Percentiles rank a stretch among this genome's conserved stretches.
phyloP scores from a whole-genome alignment of 2,113 vertebrate species.

The Mormyrus lacerda region DNA sequence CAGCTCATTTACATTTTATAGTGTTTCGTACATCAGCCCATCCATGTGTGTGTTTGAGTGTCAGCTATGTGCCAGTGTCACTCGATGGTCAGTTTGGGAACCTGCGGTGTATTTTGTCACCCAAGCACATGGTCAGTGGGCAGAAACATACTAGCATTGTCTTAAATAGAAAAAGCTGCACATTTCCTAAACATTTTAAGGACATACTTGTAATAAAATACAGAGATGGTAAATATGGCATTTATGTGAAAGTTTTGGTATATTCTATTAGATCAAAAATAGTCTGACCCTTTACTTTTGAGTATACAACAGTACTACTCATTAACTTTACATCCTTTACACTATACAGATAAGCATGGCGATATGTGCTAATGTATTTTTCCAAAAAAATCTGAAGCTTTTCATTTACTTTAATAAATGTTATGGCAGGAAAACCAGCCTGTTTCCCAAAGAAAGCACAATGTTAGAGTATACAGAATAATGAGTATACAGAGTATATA shows the following conservation, averaged over 20 bases:
- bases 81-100: conserved; percentile 32
- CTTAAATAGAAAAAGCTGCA: not conserved
- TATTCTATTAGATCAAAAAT: not conserved
- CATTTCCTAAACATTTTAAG: not conserved
- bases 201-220: not conserved
- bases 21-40: conserved; percentile 28
- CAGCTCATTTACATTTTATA: conserved; percentile 40
- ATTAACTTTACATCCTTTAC: not conserved
- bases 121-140: not conserved
- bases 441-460: not conserved
- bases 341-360: not conserved
- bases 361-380: too few relatives aligned
- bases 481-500: not conserved
- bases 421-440: too few relatives aligned
- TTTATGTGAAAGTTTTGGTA: not conserved
- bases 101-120: conserved; percentile 30
- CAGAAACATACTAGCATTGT: not conserved
- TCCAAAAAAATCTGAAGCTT: too few relatives aligned
- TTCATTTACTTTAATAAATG: too few relatives aligned
- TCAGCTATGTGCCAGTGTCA: conserved; percentile 11
- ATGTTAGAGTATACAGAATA: not conserved
- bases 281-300: not conserved
- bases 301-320: not conserved
- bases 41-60: not conserved
- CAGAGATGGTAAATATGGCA: not conserved